phyloP scores from a whole-genome alignment of 2,797 vertebrate genomes.

The Choloepus didactylus region DNA sequence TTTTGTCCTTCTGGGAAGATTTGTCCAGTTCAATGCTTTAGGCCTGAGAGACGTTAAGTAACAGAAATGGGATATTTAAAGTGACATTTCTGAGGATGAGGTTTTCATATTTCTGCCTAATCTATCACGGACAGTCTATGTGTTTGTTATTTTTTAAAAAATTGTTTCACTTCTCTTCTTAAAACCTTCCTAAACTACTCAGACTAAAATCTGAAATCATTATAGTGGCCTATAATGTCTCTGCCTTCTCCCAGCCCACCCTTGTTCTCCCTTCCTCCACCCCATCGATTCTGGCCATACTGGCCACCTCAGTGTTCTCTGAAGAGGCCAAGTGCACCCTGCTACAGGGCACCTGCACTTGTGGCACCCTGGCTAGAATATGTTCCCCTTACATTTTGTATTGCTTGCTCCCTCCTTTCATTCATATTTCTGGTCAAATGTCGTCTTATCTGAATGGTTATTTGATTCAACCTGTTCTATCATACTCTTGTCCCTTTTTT shows the following conservation, averaged over 20 bases:
- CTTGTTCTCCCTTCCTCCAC: neutral
- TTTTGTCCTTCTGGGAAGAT: neutral
- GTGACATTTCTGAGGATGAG: neutral
- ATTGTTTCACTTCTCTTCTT: neutral
- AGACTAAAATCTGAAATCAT: neutral
- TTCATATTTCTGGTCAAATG: neutral
- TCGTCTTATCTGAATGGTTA: neutral
- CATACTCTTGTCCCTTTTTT: neutral
- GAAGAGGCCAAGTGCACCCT: neutral
- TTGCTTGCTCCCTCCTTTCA: neutral
- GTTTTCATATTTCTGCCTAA: neutral
- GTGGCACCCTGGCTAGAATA: no score
- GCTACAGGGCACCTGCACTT: neutral
- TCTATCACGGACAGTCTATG: neutral
- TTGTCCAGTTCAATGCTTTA: neutral
- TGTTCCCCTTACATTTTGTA: neutral
- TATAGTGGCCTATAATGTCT: neutral
- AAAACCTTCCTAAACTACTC: neutral
- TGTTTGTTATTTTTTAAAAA: neutral
- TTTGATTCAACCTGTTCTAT: neutral
- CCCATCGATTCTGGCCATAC: neutral
- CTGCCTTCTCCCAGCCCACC: fast-evolving
- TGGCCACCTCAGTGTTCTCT: neutral
- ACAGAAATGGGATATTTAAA: neutral
- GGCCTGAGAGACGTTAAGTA: neutral